Evolutionary conservation across 2,888 invertebrate species (phyloP), one percentile per base, ranked within the genome.

Genomic region (Drosophila flavopinicola): DNA sequence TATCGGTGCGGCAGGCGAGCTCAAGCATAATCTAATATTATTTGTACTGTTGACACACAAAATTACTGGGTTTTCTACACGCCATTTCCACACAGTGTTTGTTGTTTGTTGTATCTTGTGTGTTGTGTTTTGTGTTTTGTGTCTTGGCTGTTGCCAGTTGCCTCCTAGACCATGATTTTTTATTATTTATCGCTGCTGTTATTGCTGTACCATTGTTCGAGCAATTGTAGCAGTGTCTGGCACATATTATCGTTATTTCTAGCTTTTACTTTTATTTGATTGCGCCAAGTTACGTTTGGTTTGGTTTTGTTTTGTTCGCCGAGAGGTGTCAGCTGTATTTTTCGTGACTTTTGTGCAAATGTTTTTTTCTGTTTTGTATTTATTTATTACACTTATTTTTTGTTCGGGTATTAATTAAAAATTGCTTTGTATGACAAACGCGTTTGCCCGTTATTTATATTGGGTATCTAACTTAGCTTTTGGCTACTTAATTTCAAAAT

Each of bases 371-470:
- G 4, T 15, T 47, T 9, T 6, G 0, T 32, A 27, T 44, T 39
- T 10, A 11, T 11, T 32, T 35, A 15, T 15, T 15, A 6, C 6
- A 6, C 20, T 56, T 11, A 15, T 15, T 23, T 25, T 42, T 39
- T 37, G 4, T 41, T 27, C 20, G 1, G 27, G 30, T 1, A 20
- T 52, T 39, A 58, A 75, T 64, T 48, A 56, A 58, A 56, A 53
- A 66, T 78, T n/a, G n/a, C n/a, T n/a, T 78, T 76, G 66, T 75
- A 75, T 72, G 76, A 53, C 49, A 51, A 30, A 39, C 51, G 61
- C 56, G 79, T 66, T 54, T 71, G 27, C n/a, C 41, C 54, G 51
- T 48, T 30, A 39, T 20, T 33, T 64, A 29, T 35, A 48, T 53
- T 45, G 39, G 20, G 29, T 32, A 69, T 52, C 25, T 38, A 23